Conservation (phyloP, 1,140 invertebrate species). For the Drosophila sechellia region DNA sequence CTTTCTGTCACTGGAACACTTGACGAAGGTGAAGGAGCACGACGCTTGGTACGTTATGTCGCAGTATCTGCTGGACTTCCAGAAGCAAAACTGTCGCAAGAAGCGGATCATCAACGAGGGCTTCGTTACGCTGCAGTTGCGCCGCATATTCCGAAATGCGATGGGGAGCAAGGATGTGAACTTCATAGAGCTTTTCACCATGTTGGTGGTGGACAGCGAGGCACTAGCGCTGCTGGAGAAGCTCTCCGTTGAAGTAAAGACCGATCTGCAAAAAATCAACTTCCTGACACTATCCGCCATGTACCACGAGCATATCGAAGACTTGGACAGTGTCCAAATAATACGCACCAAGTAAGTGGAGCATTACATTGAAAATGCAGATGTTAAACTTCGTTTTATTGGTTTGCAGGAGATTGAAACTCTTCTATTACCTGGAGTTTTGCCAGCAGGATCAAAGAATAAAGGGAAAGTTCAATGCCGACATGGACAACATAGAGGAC, state of each 20-base stretch:
- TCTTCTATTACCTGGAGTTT: constrained; percentile 80
- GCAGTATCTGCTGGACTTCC: constrained; percentile 72
- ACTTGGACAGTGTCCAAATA: constrained; percentile 51
- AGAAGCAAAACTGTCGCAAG: constrained; percentile 52
- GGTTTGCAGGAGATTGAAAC: constrained; percentile 66
- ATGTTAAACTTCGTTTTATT: not conserved
- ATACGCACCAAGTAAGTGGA: constrained; percentile 63
- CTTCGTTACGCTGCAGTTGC: constrained; percentile 71
- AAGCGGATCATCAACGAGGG: constrained; percentile 68
- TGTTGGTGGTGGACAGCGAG: constrained; percentile 64
- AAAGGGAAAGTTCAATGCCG: constrained; percentile 69
- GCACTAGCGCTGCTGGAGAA: constrained; percentile 55
- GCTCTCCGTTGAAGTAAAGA: constrained; percentile 67
- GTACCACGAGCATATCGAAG: constrained; percentile 68
- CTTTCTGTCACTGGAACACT: constrained; percentile 69
- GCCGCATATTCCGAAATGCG: constrained; percentile 66
- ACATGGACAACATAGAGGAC: constrained; percentile 74
- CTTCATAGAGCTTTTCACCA: constrained; percentile 72
- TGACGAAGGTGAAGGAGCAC: constrained; percentile 76
- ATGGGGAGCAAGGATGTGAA: constrained; percentile 71
- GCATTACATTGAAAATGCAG: not conserved
- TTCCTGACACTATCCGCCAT: constrained; percentile 76
- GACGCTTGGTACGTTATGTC: constrained; percentile 76
- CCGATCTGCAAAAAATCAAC: constrained; percentile 74
- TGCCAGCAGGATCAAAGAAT: constrained; percentile 76